phyloP scores from a whole-genome alignment of 2,797 vertebrate genomes.

The Phrynocephalus guinanensis region DNA sequence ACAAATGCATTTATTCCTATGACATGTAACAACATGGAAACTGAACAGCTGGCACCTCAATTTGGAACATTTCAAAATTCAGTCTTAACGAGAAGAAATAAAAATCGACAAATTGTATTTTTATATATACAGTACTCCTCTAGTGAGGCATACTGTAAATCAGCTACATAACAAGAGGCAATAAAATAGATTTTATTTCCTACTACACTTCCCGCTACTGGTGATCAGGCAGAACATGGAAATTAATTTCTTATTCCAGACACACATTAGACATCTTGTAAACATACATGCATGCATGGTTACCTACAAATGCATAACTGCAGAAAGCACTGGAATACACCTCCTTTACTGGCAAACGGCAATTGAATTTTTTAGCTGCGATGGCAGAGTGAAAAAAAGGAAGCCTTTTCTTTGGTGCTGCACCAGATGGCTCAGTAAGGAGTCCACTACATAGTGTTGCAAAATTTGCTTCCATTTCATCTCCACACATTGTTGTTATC shows the following conservation, averaged over 20 bases:
- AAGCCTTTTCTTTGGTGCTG: not conserved
- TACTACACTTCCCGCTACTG: slow-evolving; percentile 22
- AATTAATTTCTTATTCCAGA: not conserved
- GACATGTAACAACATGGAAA: slow-evolving; percentile 58
- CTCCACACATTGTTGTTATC: not conserved
- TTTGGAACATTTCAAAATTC: slow-evolving; percentile 74
- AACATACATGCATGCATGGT: not conserved
- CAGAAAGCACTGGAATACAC: not conserved
- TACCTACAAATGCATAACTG: slow-evolving; percentile 2
- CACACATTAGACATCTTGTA: not conserved
- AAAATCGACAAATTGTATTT: slow-evolving; percentile 75
- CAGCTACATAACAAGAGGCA: slow-evolving; percentile 68
- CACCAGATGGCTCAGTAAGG: not conserved
- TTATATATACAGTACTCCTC: slow-evolving; percentile 69
- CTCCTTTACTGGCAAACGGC: not conserved
- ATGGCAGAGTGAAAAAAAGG: not conserved
- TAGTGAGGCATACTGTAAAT: slow-evolving; percentile 64
- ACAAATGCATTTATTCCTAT: slow-evolving; percentile 65
- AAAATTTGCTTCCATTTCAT: not conserved
- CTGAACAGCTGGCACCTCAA: slow-evolving; percentile 78
- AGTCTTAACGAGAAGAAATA: slow-evolving; percentile 68
- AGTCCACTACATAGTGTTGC: not conserved
- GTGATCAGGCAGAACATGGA: slow-evolving; percentile 34
- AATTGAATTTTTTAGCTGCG: too few relatives aligned
- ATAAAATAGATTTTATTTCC: slow-evolving; percentile 65